A percentile compares a stretch with the other conserved stretches of the same genome.
phyloP scores from a whole-genome alignment of 2,888 invertebrate genomes.

The Cantharis nigra region DNA sequence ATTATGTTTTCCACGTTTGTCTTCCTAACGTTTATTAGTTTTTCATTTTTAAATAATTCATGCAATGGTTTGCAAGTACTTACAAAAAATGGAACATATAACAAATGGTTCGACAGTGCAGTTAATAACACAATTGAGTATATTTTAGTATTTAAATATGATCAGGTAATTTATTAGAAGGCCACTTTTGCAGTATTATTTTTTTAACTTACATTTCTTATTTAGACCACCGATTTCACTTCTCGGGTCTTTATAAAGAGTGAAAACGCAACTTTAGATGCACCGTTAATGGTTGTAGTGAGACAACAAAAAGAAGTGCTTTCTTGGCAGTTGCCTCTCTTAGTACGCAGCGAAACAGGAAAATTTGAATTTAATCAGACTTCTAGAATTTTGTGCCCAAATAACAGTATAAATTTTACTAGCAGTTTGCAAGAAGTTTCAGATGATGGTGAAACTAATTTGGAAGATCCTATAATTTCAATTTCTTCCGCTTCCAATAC shows the following conservation, averaged over 20 bases:
- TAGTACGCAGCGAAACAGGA: slow-evolving; percentile 57
- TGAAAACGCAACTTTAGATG: slow-evolving; percentile 55
- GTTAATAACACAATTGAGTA: slow-evolving; percentile 21
- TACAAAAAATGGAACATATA: background rate
- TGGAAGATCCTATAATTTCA: slow-evolving; percentile 45
- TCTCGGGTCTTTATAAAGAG: slow-evolving; percentile 34
- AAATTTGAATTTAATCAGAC: slow-evolving; percentile 60
- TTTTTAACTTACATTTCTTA: background rate
- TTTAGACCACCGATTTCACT: slow-evolving; percentile 25
- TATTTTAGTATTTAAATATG: slow-evolving; percentile 19
- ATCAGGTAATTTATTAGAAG: slow-evolving; percentile 2
- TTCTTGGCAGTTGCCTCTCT: slow-evolving; percentile 79
- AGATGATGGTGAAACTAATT: slow-evolving; percentile 4
- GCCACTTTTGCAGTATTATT: background rate
- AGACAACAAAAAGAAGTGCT: slow-evolving; percentile 74
- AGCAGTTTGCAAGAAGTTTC: slow-evolving; percentile 11
- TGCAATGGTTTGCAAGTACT: background rate
- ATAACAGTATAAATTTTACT: slow-evolving; percentile 45
- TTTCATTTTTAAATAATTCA: background rate
- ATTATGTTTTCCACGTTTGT: background rate
- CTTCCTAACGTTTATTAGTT: background rate
- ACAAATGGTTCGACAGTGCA: background rate
- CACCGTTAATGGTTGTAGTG: slow-evolving; percentile 74
- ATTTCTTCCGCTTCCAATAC: slow-evolving; percentile 62
- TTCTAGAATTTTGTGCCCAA: slow-evolving; percentile 68